Evolutionary conservation across 92 coral and sea anemone species (phyloP).

Genomic region (Palythoa caribaeorum): DNA sequence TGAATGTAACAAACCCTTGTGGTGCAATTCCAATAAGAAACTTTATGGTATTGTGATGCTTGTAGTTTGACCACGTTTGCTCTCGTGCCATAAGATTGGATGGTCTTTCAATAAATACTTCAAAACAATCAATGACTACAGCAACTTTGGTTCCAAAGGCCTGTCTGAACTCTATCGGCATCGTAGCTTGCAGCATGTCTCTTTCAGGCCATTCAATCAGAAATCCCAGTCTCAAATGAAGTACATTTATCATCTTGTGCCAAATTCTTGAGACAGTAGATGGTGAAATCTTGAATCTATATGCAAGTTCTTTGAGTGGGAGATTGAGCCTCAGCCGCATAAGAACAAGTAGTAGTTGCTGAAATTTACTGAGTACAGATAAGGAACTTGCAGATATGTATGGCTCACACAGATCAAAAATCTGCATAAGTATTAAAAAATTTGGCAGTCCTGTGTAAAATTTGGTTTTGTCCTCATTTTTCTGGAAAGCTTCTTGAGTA

Average conservation of each 20-base stretch:
- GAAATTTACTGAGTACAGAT: constrained; percentile 4
- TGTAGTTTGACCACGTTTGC: constrained; percentile 9
- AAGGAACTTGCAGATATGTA: constrained; percentile 7
- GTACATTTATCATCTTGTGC: constrained; percentile 7
- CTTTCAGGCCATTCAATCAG: constrained; percentile 9
- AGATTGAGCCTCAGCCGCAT: constrained; percentile 7
- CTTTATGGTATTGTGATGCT: constrained; percentile 1
- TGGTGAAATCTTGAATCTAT: constrained; percentile 22
- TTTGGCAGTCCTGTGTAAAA: constrained; percentile 8
- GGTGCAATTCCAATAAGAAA: constrained; percentile 5
- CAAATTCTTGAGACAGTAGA: constrained; percentile 15
- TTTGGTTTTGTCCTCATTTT: not conserved
- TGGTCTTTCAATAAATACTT: not conserved
- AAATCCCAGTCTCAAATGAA: constrained; percentile 4
- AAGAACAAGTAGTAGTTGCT: no score
- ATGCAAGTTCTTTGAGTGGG: constrained; percentile 22
- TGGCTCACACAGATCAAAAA: constrained; percentile 8
- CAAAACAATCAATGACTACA: constrained; percentile 7
- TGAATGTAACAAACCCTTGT: constrained; percentile 7
- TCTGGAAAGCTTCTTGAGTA: constrained; percentile 8
- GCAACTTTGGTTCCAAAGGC: constrained; percentile 6
- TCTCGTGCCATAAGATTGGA: constrained; percentile 2
- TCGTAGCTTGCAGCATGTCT: no score
- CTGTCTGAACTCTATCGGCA: constrained; percentile 7
- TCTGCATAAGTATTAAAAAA: constrained; percentile 5